A percentile compares a stretch with the other conserved stretches of the same genome.
These are phyloP conservation scores for Exephanes ischioxanthus DNA, from an alignment of 2,888 invertebrate species.

Conservation along the genomic window DNA sequence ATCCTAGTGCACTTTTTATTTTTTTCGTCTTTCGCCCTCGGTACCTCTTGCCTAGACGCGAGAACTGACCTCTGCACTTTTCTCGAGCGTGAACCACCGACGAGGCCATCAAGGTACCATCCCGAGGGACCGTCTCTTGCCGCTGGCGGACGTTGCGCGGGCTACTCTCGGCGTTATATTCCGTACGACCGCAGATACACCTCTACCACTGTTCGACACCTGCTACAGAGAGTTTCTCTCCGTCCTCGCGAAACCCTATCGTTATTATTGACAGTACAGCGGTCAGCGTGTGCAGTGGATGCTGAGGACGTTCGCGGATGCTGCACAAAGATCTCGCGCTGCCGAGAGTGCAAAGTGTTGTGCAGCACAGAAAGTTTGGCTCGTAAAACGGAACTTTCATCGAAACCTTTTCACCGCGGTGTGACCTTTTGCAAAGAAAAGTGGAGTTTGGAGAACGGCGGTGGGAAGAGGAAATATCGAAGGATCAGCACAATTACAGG, in stretches of 20 bases:
- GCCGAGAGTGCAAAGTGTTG: conserved; percentile 17
- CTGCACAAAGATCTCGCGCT: conserved; percentile 6
- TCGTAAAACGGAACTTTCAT: conserved; percentile 20
- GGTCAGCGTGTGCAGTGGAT: conserved; percentile 21
- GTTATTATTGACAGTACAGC: conserved; percentile 56
- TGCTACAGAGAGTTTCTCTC: conserved; percentile 12
- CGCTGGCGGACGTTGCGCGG: conserved; percentile 42
- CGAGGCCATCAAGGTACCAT: conserved; percentile 35
- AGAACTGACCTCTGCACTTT: conserved; percentile 62
- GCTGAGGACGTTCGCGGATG: neutral
- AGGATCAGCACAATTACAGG: neutral
- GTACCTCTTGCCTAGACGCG: conserved; percentile 19
- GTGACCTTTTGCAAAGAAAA: neutral
- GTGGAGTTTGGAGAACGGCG: neutral
- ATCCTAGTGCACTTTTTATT: conserved; percentile 12
- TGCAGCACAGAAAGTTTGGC: conserved; percentile 12
- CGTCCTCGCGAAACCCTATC: conserved; percentile 50
- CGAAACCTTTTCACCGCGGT: neutral
- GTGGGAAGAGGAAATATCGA: neutral
- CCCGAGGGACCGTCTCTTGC: conserved; percentile 42
- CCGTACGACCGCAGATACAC: conserved; percentile 37
- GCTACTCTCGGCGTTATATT: conserved; percentile 45
- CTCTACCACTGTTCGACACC: conserved; percentile 41
- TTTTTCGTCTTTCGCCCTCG: conserved; percentile 20
- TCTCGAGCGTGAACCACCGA: conserved; percentile 29